These are phyloP conservation scores for Daphoenositta chrysoptera DNA, from an alignment of 2,113 vertebrate species.

Conservation along the genomic window DNA sequence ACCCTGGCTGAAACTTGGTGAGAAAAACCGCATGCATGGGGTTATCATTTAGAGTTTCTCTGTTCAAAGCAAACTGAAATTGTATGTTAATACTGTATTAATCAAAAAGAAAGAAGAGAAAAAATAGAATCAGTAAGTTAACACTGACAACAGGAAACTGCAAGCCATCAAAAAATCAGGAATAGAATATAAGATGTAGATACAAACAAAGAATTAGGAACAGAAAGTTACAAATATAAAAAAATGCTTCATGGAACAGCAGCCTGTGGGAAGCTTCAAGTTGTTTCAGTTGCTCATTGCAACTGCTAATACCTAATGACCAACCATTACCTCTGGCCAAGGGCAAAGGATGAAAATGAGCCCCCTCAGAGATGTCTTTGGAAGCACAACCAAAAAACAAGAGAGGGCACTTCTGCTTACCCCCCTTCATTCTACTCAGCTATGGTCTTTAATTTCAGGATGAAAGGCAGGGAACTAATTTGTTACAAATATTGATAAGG, in stretches of 20 bases:
- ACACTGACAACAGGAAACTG: background rate
- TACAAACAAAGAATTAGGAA: slow-evolving; percentile 48
- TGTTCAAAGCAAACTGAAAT: background rate
- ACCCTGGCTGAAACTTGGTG: background rate
- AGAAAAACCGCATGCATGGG: background rate
- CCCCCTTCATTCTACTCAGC: background rate
- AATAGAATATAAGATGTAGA: slow-evolving; percentile 20
- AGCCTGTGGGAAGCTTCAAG: slow-evolving; percentile 8
- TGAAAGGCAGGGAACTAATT: background rate
- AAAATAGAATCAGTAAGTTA: background rate
- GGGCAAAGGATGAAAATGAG: background rate
- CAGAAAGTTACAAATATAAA: slow-evolving; percentile 42
- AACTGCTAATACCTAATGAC: background rate
- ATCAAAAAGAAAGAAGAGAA: background rate
- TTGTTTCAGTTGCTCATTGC: background rate
- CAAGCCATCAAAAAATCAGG: slow-evolving; percentile 24
- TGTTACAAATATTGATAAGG: background rate
- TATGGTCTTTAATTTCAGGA: background rate
- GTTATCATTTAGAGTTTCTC: background rate
- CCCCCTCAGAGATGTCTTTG: background rate
- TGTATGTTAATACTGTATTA: background rate
- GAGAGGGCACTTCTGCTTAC: background rate
- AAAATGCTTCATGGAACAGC: background rate
- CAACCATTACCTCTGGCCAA: background rate
- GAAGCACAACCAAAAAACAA: background rate